Conservation (phyloP, 2,113 vertebrate species). For the Notarius quadriscutis region DNA sequence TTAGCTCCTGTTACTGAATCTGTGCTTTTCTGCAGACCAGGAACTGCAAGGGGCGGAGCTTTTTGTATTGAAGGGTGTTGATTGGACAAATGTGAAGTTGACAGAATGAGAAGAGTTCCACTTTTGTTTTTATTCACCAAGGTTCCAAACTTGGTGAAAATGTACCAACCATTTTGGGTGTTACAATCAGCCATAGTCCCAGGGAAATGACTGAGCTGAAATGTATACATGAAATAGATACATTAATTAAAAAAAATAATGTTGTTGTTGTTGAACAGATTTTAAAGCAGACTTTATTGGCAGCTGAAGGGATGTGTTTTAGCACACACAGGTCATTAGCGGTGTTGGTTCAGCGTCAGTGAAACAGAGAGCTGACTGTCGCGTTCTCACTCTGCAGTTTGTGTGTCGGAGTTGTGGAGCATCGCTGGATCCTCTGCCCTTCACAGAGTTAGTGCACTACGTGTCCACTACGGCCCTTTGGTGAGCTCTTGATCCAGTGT, state of each 20-base stretch:
- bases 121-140: not conserved
- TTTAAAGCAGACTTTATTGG: not conserved
- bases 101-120: not conserved
- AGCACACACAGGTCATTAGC: not conserved
- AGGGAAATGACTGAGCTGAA: not conserved
- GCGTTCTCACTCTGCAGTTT: conserved; percentile 73
- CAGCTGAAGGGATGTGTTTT: not conserved
- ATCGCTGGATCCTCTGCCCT: conserved; percentile 93
- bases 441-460: conserved; percentile 94
- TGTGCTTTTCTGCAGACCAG: not conserved
- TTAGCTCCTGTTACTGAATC: not conserved
- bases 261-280: not conserved
- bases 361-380: not conserved
- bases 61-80: not conserved
- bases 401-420: conserved; percentile 95
- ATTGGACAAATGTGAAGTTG: not conserved
- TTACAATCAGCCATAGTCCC: not conserved
- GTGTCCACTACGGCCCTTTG: conserved; percentile 96
- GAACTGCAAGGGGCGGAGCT: not conserved
- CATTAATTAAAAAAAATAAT: too few relatives aligned
- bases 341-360: not conserved
- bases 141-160: not conserved
- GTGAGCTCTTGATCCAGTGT: conserved; percentile 71
- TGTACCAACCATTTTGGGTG: too few relatives aligned
- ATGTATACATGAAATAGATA: too few relatives aligned